These are phyloP conservation scores for Falco peregrinus DNA, from an alignment of 2,797 vertebrate species.

Conservation along the genomic window DNA sequence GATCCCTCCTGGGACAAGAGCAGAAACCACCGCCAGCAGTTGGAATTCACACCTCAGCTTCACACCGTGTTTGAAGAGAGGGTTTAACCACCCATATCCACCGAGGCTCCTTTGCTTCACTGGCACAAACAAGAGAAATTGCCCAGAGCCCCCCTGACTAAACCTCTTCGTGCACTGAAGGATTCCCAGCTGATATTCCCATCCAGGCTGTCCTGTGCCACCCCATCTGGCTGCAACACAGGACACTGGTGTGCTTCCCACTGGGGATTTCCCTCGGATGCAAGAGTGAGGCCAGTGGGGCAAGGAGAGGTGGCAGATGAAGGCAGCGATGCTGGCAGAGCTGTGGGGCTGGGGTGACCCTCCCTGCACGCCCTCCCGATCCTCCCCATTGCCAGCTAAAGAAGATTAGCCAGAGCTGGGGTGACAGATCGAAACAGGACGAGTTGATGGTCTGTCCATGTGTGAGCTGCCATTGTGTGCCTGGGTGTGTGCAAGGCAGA, in stretches of 20 bases:
- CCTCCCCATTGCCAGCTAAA: background rate
- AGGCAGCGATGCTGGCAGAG: background rate
- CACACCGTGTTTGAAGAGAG: fast-evolving
- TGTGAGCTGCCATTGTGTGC: background rate
- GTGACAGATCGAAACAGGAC: background rate
- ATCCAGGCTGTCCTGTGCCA: background rate
- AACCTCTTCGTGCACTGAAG: fast-evolving
- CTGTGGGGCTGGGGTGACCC: background rate
- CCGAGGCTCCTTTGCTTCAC: fast-evolving
- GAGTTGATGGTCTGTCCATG: background rate
- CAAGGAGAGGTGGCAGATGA: background rate
- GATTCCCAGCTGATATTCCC: background rate
- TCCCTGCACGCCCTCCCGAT: fast-evolving
- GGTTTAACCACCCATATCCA: background rate
- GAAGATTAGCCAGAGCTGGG: background rate
- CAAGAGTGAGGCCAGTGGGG: background rate
- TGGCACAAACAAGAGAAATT: background rate
- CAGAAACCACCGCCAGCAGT: background rate
- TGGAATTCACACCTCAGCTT: background rate
- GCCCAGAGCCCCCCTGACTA: background rate
- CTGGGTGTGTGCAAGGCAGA: background rate
- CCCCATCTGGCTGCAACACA: background rate
- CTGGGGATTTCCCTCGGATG: background rate
- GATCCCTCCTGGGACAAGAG: background rate
- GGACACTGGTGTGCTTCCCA: background rate